phyloP scores from a whole-genome alignment of 2,888 invertebrate species.

The Eupelmus urozonus region DNA sequence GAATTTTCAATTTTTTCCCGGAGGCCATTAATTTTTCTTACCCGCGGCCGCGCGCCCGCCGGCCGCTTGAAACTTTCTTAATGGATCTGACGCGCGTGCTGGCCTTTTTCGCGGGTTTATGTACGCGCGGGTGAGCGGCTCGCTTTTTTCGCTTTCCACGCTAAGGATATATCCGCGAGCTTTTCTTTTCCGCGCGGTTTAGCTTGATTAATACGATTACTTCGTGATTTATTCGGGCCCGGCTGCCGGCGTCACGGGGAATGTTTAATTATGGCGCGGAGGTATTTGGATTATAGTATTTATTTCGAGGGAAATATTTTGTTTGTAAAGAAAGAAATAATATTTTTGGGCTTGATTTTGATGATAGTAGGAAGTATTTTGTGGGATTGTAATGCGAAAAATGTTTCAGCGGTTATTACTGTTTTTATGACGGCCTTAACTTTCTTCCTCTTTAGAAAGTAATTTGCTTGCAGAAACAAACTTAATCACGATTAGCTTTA shows the following conservation, averaged over 20 bases:
- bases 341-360: too few species aligned
- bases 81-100: slow-evolving; percentile 44
- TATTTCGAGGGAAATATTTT: too few species aligned
- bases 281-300: too few species aligned
- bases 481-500: slow-evolving; percentile 17
- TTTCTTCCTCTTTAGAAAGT: slow-evolving; percentile 13
- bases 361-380: too few species aligned
- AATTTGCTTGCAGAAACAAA: slow-evolving; percentile 24
- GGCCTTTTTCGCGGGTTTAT: slow-evolving; percentile 22
- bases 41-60: slow-evolving; percentile 41
- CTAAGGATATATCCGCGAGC: neutral
- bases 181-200: slow-evolving; percentile 1
- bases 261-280: slow-evolving; percentile 10
- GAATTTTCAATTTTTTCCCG: slow-evolving; percentile 57
- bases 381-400: too few species aligned
- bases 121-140: neutral
- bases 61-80: slow-evolving; percentile 55
- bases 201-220: slow-evolving; percentile 27
- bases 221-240: slow-evolving; percentile 29
- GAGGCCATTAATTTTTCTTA: slow-evolving; percentile 53
- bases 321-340: too few species aligned
- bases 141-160: slow-evolving; percentile 7
- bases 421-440: neutral
- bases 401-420: too few species aligned
- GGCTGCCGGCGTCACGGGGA: neutral